Evolutionary conservation across 1,140 invertebrate genomes (phyloP).

Genomic region (Planococcus citri): DNA sequence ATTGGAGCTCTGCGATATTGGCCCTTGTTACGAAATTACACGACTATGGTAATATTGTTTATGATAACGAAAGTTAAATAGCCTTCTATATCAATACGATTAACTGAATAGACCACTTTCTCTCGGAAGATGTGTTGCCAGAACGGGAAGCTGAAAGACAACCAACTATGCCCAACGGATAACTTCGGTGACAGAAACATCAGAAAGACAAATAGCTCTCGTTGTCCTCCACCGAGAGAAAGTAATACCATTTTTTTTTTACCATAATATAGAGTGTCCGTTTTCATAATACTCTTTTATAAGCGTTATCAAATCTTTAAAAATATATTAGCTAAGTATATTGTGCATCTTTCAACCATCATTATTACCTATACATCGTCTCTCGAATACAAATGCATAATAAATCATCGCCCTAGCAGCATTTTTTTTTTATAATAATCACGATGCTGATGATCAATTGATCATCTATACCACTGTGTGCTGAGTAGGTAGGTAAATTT

Average conservation of each 20-base stretch:
- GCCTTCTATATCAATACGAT: neutral
- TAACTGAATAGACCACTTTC: conserved; percentile 2
- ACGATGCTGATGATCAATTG: too few species aligned
- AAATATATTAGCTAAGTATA: neutral
- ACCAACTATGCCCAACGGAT: neutral
- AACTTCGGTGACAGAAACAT: neutral
- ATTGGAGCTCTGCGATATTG: neutral
- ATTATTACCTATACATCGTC: too few species aligned
- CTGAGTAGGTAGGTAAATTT: too few species aligned
- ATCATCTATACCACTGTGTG: too few species aligned
- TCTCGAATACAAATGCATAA: too few species aligned
- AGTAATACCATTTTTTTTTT: conserved; percentile 5
- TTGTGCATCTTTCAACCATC: too few species aligned
- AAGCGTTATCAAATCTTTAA: neutral
- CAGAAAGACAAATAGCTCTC: conserved; percentile 1
- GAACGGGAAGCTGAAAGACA: conserved; percentile 1
- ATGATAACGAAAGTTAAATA: neutral
- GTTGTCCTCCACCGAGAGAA: neutral
- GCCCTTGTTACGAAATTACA: neutral
- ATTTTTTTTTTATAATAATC: too few species aligned
- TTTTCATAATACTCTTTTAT: neutral
- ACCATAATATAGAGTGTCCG: neutral
- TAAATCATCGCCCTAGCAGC: too few species aligned
- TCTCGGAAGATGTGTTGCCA: neutral
- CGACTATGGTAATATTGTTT: neutral